Evolutionary conservation across 2,797 vertebrate species (phyloP), one percentile per base, ranked within the genome.

Genomic region (Lateolabrax maculatus): DNA sequence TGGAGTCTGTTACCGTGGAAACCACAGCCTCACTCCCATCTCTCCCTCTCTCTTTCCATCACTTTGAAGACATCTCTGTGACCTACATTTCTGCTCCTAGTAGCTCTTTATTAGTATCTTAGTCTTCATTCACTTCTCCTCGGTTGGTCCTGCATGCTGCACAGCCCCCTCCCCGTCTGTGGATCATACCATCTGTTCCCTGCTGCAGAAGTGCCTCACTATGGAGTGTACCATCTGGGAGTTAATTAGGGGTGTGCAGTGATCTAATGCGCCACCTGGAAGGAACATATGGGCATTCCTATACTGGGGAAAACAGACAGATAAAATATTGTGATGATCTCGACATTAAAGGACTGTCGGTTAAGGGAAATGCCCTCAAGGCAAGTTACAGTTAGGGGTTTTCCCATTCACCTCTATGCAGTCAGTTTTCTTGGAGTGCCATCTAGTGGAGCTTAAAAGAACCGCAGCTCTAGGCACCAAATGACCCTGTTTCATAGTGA

Each of bases 61-160:
- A 62, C 81, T 87, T 85, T 85, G 84, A 90, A 90, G 84, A 63
- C 36, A 37, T 79, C 80, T 71, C 12, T 3, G 49, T 92, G 90
- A 90, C 88, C 90, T 88, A 90, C 80, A 91, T 90, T 83, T 1
- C 72, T 29, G 64, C 71, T 94, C 79, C 95, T 94, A 80, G 94
- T 94, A 92, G 95, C 96, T 92, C 95, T 93, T 39, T 43, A 58
- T 60, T 9, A 37, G 56, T 3, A 9, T 55, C 1, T 12, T 39
- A 19, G 3, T 55, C 36, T 7, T 46, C 23, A 6, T 66, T 66
- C 44, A 25, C 39, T 4, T 43, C 19, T 6, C 41, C 31, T 48
- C 8, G 39, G 18, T 37, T 41, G 44, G 31, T 55, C 21, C 18
- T 13, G 15, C 68, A 29, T 34, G 52, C 52, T 9, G 43, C 37